Evolutionary conservation across 2,888 invertebrate genomes (phyloP), one percentile per base, ranked within the genome.

Genomic region (Aproaerema taeniolella): DNA sequence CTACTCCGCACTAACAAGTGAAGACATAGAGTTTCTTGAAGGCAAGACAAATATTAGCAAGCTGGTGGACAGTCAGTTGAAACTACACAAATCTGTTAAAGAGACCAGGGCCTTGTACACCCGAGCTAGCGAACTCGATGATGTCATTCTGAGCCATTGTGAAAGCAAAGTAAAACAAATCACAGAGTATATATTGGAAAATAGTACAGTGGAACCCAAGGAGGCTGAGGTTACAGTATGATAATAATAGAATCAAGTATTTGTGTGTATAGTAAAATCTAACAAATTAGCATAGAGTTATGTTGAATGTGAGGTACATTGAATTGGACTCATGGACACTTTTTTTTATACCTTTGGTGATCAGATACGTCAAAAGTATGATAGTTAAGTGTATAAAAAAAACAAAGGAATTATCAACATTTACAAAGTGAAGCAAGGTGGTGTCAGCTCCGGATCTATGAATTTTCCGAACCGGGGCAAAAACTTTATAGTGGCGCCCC

Each of bases 1-100:
- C 14, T 83, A 81, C 45, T 61, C 78, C 10, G 61, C 68, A 26
- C 50, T 86, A 40, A 62, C 77, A 53, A 73, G 73, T 50, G 83
- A 86, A 55, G 85, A 87, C 40, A 83, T 82, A 35, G 73, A 79
- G 49, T 86, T 77, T 49, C 47, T 86, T 2, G 81, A 80, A 54
- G 69, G 58, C 11, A 80, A 82, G 56, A 70, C 75, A 1, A 79
- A 78, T 42, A 59, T 80, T 46, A 56, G 70, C 2, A 75, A 77
- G 55, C 58, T 86, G 2, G 50, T 73, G 16, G 77, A 78, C n/a
- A 65, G 60, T 39, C 80, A 81, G 42, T 52, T 61, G 30, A 69
- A 73, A 32, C 54, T 86, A 1, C 80, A 79, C 44, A 66, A 73
- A 43, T 67, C 71, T 11, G 55, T 82, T 0, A 65, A 68, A 42